phyloP scores from a whole-genome alignment of 2,797 vertebrate species.

The Hozukius guyotensis region DNA sequence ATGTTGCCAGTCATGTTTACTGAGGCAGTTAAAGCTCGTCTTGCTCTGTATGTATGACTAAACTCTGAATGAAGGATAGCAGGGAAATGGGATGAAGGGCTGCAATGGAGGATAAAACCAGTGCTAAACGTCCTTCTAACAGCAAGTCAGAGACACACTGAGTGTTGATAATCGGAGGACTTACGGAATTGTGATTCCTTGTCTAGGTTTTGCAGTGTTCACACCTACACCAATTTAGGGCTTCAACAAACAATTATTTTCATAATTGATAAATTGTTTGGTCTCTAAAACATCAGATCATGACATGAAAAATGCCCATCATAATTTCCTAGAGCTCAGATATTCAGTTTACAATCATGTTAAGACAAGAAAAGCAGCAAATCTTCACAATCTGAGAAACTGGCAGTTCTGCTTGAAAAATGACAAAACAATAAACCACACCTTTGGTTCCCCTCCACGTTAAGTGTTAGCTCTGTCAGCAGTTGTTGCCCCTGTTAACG shows the following conservation, averaged over 20 bases:
- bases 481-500: no score
- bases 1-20: background rate
- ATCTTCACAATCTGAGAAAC: background rate
- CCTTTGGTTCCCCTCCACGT: no score
- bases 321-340: background rate
- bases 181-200: no score
- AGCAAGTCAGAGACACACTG: background rate
- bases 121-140: background rate
- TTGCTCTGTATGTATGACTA: background rate
- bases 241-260: background rate
- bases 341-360: background rate
- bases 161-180: no score
- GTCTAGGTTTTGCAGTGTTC: background rate
- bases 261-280: background rate
- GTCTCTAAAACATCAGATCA: background rate
- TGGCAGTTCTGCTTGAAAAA: background rate
- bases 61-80: background rate
- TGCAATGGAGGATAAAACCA: background rate
- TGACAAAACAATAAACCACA: background rate
- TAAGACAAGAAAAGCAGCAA: background rate
- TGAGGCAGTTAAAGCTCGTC: background rate
- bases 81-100: background rate
- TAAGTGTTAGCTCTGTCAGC: no score
- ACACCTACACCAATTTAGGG: background rate
- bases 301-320: background rate